Evolutionary conservation across 2,888 invertebrate genomes (phyloP), one percentile per base, ranked within the genome.

Genomic region (Pseudoips prasinana): DNA sequence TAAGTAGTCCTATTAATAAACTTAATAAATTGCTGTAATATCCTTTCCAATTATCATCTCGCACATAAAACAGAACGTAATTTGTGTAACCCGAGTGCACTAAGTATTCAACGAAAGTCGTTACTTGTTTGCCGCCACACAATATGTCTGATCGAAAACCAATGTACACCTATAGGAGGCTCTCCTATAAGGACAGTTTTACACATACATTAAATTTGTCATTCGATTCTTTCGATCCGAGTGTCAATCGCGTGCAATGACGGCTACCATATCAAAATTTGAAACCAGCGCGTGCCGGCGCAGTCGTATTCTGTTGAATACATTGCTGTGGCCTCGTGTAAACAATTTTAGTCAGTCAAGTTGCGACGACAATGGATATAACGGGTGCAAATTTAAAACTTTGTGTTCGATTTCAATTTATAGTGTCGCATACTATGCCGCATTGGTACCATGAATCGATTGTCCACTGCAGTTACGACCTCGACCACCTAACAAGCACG

Each of bases 391-490:
- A 49, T 62, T 57, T 45, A 46, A 63, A 63, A 59, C 63, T 67
- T 66, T 53, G 47, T 62, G 60, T 66, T 71, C 66, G 69, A 69
- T 73, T 66, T 69, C 62, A 70, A 74, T 73, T 73, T 67, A 68
- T 68, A 68, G 68, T 74, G 81, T 79, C 80, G 80, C 80, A 82
- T 75, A 74, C 67, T 70, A 72, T 76, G 73, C 79, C 77, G 80
- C 80, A 79, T 83, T 76, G 72, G 78, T 83, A 78, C 77, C 55
- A 56, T 71, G 82, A 84, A 85, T 86, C 83, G 82, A 86, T 84
- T 83, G 82, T 76, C 78, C 79, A 74, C 73, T 82, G 82, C 82
- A 76, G 82, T 75, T 72, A 71, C 64, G 75, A 67, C 81, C 78
- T 80, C 84, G 83, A 73, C 83, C 80, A 82, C 81, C 76, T 68